Conservation (phyloP, 2,888 invertebrate species). For the Drosophila falleni region DNA sequence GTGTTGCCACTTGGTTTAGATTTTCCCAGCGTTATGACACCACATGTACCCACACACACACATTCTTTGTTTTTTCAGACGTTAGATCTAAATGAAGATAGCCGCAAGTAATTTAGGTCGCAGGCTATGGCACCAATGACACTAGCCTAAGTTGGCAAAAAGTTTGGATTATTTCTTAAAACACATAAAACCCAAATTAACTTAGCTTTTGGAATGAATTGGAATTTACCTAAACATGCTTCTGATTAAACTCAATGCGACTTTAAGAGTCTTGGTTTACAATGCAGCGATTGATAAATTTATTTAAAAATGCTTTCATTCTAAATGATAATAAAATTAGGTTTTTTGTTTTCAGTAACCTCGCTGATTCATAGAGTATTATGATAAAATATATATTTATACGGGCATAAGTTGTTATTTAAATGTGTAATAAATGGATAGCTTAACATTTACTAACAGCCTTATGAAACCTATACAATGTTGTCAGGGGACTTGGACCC, state of each 20-base stretch:
- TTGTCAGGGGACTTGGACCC: constrained; percentile 47
- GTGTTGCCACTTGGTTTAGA: constrained; percentile 38
- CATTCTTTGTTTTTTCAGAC: constrained; percentile 17
- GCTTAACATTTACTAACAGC: constrained; percentile 33
- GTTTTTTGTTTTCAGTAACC: constrained; percentile 2
- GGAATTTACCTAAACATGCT: not conserved
- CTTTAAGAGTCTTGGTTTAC: not conserved
- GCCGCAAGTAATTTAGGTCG: constrained; percentile 18
- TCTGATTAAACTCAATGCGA: not conserved
- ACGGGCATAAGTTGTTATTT: constrained; percentile 27
- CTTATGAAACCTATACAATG: constrained; percentile 7
- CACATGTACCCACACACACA: constrained; percentile 40
- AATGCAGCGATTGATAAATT: not conserved
- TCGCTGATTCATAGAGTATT: constrained; percentile 30
- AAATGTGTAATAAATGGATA: constrained; percentile 4
- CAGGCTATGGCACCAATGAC: constrained; percentile 8
- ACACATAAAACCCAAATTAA: not conserved
- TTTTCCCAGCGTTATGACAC: constrained; percentile 43
- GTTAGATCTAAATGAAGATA: constrained; percentile 30
- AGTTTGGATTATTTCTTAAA: not conserved
- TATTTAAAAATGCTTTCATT: not conserved
- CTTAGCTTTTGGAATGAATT: not conserved
- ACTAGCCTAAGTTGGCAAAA: constrained; percentile 16
- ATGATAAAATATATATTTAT: not conserved
- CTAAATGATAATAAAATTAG: constrained; percentile 4